Conservation (phyloP, 2,797 vertebrate genomes). For the Pagetopsis macropterus region DNA sequence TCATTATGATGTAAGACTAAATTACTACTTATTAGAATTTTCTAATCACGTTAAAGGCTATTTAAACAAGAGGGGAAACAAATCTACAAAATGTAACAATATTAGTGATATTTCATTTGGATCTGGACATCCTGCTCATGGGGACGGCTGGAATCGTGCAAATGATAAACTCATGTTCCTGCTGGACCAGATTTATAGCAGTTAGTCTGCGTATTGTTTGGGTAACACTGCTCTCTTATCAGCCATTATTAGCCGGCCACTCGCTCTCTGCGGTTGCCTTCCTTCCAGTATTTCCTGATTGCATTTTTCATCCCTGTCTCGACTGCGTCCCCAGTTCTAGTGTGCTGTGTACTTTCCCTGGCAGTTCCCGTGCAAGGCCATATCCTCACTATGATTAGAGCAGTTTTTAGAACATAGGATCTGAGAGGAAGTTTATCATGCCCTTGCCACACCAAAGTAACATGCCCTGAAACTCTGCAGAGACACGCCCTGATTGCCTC, state of each 20-base stretch:
- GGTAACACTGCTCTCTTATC: conserved; percentile 70
- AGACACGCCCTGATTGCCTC: conserved; percentile 71
- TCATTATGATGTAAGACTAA: conserved; percentile 30
- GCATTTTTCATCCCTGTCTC: conserved; percentile 67
- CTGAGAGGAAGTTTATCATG: conserved; percentile 58
- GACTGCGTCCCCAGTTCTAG: conserved; percentile 48
- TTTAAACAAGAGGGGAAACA: conserved; percentile 16
- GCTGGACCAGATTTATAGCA: conserved; percentile 62
- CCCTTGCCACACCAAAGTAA: conserved; percentile 50
- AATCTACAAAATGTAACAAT: conserved; percentile 37
- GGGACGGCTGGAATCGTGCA: conserved; percentile 33
- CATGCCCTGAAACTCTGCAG: conserved; percentile 50
- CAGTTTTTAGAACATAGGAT: conserved; percentile 58
- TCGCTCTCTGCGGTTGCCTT: conserved; percentile 71
- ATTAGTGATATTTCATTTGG: conserved; percentile 41
- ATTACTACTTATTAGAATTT: conserved; percentile 28
- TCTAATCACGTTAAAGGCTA: conserved; percentile 35
- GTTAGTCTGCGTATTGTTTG: conserved; percentile 70
- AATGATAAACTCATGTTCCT: conserved; percentile 62
- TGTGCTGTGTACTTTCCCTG: conserved; percentile 64
- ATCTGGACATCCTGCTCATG: conserved; percentile 38
- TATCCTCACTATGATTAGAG: conserved; percentile 61
- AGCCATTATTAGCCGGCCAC: conserved; percentile 80
- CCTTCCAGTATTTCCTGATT: conserved; percentile 81
- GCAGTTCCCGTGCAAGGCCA: conserved; percentile 55